Base-by-base conservation (phyloP, 2,888 invertebrate genomes). In the Amphipoea lucens region DNA sequence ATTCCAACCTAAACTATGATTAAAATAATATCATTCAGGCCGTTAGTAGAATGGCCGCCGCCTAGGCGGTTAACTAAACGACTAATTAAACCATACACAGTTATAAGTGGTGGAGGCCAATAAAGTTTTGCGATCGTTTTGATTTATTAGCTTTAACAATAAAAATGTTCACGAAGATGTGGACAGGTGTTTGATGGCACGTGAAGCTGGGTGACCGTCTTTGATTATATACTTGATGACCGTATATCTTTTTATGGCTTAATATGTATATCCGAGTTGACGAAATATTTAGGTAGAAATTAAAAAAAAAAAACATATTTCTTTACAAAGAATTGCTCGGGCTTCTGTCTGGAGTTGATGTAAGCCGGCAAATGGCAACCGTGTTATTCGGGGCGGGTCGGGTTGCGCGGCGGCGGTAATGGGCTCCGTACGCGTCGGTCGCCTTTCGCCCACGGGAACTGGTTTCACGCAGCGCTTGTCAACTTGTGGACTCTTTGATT, bases 371-470 rank as follows among this genome's bases (percentile, higher is more conserved):
- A 89, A 89, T 87, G 87, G 88, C 88, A 83, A 87, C 77, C 83
- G 84, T 88, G 78, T 89, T 89, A 86, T 88, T 85, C 87, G 79
- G 87, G 85, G 85, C 81, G 89, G 87, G 85, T 85, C 83, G 88
- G 88, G 86, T 88, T 83, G 87, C 79, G 84, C 84, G 88, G 86
- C 81, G 85, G 78, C 81, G 82, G 86, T 87, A 85, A 82, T 86
- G 74, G 84, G 72, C 85, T 89, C 84, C 84, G 84, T 84, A 86
- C 84, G 87, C 90, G 90, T 90, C 91, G 91, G 90, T 90, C 91
- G 91, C 92, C 90, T 92, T 92, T 93, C 93, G 92, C 94, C 92
- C 93, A 93, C 92, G 91, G 94, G 93, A 95, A 95, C 95, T 92
- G 95, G 95, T 95, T 95, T 87, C 81, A 90, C 87, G 83, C 86